Conservation (phyloP, 1,140 invertebrate genomes). For the Mylabris phalerata region DNA sequence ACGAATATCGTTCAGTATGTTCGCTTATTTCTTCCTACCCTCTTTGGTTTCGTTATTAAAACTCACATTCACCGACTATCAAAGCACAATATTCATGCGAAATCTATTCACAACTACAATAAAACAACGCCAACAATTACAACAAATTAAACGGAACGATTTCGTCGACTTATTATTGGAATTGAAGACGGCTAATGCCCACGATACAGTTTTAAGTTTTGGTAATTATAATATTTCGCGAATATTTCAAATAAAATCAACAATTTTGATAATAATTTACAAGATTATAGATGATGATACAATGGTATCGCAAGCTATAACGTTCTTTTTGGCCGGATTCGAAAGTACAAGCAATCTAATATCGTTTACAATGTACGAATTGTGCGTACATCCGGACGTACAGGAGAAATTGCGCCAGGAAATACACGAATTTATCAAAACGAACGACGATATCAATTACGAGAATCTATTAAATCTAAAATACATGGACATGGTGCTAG, state of each 20-base stretch:
- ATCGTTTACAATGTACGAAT: conserved; percentile 55
- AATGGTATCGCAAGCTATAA: conserved; percentile 50
- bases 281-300: conserved; percentile 40
- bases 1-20: conserved; percentile 20
- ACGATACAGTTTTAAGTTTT: conserved; percentile 1
- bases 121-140: conserved; percentile 12
- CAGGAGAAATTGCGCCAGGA: conserved; percentile 46
- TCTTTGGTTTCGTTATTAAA: conserved; percentile 30
- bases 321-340: conserved; percentile 59
- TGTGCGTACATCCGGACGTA: conserved; percentile 48
- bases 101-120: conserved; percentile 25
- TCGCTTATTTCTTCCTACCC: conserved; percentile 34
- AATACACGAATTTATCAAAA: conserved; percentile 27
- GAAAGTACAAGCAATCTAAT: conserved; percentile 60
- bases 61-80: conserved; percentile 28
- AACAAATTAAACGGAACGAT: conserved; percentile 24
- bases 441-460: conserved; percentile 35
- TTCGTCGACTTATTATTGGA: conserved; percentile 30
- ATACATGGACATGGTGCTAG: conserved; percentile 43
- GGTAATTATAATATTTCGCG: background rate
- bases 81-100: conserved; percentile 17
- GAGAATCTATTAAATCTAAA: conserved; percentile 40
- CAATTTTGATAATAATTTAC: background rate
- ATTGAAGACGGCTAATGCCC: conserved; percentile 17
- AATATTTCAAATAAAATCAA: background rate